These are phyloP conservation scores for Drosophila borborema DNA, from an alignment of 2,888 invertebrate species.

Conservation along the genomic window DNA sequence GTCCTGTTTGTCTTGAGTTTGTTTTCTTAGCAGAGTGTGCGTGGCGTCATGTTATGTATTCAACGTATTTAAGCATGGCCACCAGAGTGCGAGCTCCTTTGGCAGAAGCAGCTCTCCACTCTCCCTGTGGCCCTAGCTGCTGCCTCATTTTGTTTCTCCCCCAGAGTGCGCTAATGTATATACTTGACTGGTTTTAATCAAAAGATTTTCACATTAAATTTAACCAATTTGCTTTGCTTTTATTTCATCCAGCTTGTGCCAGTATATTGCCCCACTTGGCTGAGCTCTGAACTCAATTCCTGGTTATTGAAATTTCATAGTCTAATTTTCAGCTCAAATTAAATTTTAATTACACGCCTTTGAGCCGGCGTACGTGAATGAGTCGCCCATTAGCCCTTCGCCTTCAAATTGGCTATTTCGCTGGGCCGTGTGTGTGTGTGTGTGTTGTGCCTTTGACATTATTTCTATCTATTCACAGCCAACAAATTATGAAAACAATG, in stretches of 20 bases:
- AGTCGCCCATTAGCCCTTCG: constrained; percentile 27
- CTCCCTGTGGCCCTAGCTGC: too few species aligned
- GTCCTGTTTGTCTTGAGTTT: constrained; percentile 61
- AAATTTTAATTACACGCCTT: constrained; percentile 71
- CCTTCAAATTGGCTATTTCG: constrained; percentile 48
- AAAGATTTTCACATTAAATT: constrained; percentile 68
- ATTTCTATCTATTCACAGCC: constrained; percentile 59
- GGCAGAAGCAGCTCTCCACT: background rate
- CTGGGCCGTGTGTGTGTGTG: background rate
- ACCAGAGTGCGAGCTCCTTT: constrained; percentile 24
- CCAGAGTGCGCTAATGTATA: constrained; percentile 33
- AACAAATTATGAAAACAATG: constrained; percentile 37
- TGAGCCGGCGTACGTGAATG: constrained; percentile 24
- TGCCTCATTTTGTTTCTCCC: background rate
- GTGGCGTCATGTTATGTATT: constrained; percentile 52
- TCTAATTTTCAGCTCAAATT: constrained; percentile 68
- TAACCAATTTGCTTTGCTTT: constrained; percentile 64
- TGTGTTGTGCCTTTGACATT: constrained; percentile 51
- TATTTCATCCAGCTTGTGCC: constrained; percentile 40
- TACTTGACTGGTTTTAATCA: constrained; percentile 69
- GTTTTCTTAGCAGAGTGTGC: constrained; percentile 47
- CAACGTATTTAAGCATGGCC: constrained; percentile 57
- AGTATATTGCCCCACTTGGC: constrained; percentile 1
- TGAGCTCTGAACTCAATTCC: background rate
- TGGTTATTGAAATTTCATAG: constrained; percentile 68